phyloP scores from a whole-genome alignment of 2,113 vertebrate genomes.

The Sclerurus mexicanus region DNA sequence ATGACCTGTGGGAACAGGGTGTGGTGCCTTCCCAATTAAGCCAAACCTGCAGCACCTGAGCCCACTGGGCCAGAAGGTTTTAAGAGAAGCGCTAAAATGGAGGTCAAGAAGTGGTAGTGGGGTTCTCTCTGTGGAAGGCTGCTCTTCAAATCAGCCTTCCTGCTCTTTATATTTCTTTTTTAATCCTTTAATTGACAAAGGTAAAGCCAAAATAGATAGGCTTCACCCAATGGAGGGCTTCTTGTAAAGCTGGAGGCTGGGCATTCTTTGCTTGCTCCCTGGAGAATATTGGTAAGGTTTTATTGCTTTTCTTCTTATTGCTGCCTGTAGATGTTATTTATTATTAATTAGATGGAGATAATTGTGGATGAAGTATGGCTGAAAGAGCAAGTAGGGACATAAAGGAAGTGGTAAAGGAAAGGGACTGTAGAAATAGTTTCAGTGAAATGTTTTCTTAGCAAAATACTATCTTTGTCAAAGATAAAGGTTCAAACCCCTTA shows the following conservation, averaged over 20 bases:
- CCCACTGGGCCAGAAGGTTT: background rate
- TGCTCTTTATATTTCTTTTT: no score
- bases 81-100: rapidly evolving
- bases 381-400: rapidly evolving
- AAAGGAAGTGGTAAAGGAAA: background rate
- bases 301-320: background rate
- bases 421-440: background rate
- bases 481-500: rapidly evolving
- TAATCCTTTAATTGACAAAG: background rate
- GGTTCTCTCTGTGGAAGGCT: rapidly evolving
- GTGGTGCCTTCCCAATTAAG: background rate
- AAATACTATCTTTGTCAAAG: background rate
- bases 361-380: background rate
- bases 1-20: background rate
- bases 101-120: rapidly evolving
- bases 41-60: background rate
- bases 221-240: rapidly evolving
- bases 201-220: background rate
- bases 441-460: background rate
- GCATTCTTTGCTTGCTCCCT: background rate
- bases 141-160: rapidly evolving
- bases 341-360: background rate
- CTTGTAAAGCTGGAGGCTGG: background rate
- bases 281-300: background rate
- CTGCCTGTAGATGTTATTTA: background rate